phyloP scores from a whole-genome alignment of 92 coral and sea anemone species.

The Paragorgia papillata region DNA sequence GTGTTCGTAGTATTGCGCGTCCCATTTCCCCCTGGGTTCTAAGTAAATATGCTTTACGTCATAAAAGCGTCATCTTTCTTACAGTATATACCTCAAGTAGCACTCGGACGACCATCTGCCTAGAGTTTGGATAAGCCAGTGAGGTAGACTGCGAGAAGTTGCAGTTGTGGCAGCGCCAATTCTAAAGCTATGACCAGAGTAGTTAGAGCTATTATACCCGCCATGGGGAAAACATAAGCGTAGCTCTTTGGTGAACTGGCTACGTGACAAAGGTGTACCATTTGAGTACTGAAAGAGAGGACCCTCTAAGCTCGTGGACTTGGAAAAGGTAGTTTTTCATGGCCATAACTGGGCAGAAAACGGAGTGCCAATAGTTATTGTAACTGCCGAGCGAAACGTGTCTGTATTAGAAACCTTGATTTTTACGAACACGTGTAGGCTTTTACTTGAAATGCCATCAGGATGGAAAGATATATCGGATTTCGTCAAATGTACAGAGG shows the following conservation, averaged over 20 bases:
- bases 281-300: conserved; percentile 13
- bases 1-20: too few species aligned
- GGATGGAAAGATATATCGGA: conserved; percentile 36
- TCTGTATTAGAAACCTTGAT: conserved; percentile 46
- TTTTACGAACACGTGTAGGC: not conserved
- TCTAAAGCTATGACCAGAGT: conserved; percentile 47
- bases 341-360: conserved; percentile 40
- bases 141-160: conserved; percentile 22
- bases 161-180: conserved; percentile 47
- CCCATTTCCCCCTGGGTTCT: too few species aligned
- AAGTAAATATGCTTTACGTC: too few species aligned
- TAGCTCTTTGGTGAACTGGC: conserved; percentile 23
- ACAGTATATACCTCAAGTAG: conserved; percentile 30
- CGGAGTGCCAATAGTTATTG: conserved; percentile 43
- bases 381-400: conserved; percentile 45
- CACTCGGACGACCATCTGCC: conserved; percentile 50
- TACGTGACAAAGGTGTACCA: conserved; percentile 17
- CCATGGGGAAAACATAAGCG: conserved; percentile 17
- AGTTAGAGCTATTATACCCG: conserved; percentile 26
- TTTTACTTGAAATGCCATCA: not conserved
- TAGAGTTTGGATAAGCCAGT: conserved; percentile 34
- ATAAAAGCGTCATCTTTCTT: too few species aligned
- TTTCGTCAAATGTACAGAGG: conserved; percentile 27
- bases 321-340: conserved; percentile 14
- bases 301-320: conserved; percentile 4